A percentile compares a stretch with the other conserved stretches of the same genome.
Conservation (phyloP, 2,888 invertebrate species). For the Synanthedon myopaeformis region DNA sequence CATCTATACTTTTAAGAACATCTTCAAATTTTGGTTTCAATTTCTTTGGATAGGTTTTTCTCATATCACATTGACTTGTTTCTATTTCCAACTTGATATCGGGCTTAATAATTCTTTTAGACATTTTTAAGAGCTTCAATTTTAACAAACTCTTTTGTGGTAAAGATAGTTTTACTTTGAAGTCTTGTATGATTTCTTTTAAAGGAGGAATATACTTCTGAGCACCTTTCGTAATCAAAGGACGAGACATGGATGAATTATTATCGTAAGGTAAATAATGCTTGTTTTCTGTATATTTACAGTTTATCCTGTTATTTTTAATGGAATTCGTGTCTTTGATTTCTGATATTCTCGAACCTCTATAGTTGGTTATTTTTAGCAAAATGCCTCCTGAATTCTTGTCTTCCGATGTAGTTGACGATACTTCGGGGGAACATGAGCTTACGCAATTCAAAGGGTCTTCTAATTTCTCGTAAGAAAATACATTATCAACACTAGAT, state of each 20-base stretch:
- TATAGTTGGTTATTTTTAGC: slow-evolving; percentile 54
- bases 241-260: slow-evolving; percentile 27
- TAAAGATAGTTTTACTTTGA: slow-evolving; percentile 57
- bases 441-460: slow-evolving; percentile 19
- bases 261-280: slow-evolving; percentile 28
- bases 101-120: slow-evolving; percentile 43
- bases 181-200: slow-evolving; percentile 43
- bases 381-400: slow-evolving; percentile 39
- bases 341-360: slow-evolving; percentile 48
- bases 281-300: slow-evolving; percentile 47
- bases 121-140: slow-evolving; percentile 50
- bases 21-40: slow-evolving; percentile 65
- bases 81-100: slow-evolving; percentile 17
- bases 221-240: slow-evolving; percentile 60
- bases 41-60: slow-evolving; percentile 37
- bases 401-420: slow-evolving; percentile 61
- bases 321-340: slow-evolving; percentile 30
- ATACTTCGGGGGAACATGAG: slow-evolving; percentile 55
- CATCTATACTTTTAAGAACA: slow-evolving; percentile 63
- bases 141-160: slow-evolving; percentile 53
- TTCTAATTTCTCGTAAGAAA: slow-evolving; percentile 22
- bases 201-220: slow-evolving; percentile 66
- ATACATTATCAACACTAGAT: slow-evolving; percentile 31
- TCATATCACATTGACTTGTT: slow-evolving; percentile 7
- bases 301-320: slow-evolving; percentile 23